These are phyloP conservation scores for Dicrostonyx torquatus DNA, from an alignment of 2,797 vertebrate genomes.

Conservation along the genomic window DNA sequence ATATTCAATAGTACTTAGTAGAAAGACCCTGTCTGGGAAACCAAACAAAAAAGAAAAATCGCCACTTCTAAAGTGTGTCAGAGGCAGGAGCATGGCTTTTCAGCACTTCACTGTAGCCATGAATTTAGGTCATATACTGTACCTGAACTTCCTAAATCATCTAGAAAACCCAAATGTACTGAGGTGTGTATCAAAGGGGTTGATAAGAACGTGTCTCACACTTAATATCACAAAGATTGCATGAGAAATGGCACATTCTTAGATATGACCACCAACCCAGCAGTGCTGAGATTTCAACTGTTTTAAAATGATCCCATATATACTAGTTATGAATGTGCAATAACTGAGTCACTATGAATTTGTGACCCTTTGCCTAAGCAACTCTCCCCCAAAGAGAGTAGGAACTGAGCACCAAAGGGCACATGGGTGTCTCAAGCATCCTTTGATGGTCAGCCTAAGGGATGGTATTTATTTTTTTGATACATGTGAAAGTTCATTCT, in stretches of 20 bases:
- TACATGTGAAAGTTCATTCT: slow-evolving; percentile 90
- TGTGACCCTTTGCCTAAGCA: slow-evolving; percentile 83
- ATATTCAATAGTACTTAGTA: background rate
- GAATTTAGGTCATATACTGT: slow-evolving; percentile 21
- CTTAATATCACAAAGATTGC: slow-evolving; percentile 10
- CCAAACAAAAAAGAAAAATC: background rate
- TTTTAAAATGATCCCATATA: slow-evolving; percentile 53
- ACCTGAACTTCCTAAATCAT: slow-evolving; percentile 47
- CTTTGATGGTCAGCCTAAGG: slow-evolving; percentile 84
- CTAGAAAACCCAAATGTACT: slow-evolving; percentile 29
- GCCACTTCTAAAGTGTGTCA: slow-evolving; percentile 41
- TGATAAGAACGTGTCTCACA: background rate
- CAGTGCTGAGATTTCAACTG: slow-evolving; percentile 8
- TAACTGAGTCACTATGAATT: slow-evolving; percentile 76
- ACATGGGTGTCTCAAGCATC: slow-evolving; percentile 87
- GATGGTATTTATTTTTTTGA: slow-evolving; percentile 88
- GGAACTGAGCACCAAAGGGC: slow-evolving; percentile 84
- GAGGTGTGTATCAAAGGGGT: background rate
- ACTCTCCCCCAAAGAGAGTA: slow-evolving; percentile 83
- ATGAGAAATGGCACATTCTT: slow-evolving; percentile 29
- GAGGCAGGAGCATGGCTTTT: slow-evolving; percentile 41
- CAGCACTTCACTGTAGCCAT: slow-evolving; percentile 24
- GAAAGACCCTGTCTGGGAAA: background rate
- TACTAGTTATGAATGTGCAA: slow-evolving; percentile 47
- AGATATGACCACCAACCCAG: slow-evolving; percentile 39